Conservation (phyloP, 2,797 vertebrate genomes). For the Etheostoma nigrum region DNA sequence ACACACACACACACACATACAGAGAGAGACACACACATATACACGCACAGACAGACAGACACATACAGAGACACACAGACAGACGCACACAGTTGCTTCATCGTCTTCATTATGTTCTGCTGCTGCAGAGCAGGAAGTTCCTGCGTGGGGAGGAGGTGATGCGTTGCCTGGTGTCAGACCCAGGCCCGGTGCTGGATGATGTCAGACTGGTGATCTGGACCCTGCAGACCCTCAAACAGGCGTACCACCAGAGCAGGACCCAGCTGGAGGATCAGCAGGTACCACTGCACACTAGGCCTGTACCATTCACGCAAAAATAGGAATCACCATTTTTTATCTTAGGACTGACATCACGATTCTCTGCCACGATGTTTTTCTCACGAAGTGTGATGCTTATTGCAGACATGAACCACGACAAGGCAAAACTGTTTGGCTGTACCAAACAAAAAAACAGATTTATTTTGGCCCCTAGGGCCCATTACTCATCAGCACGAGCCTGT, state of each 20-base stretch:
- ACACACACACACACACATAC: background rate
- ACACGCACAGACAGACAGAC: background rate
- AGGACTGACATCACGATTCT: too few species aligned
- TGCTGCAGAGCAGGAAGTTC: constrained; percentile 77
- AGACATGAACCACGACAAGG: too few species aligned
- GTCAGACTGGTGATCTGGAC: constrained; percentile 70
- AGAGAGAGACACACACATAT: background rate
- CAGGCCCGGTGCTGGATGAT: constrained; percentile 58
- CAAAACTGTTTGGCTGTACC: too few species aligned
- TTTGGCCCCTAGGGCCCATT: too few species aligned
- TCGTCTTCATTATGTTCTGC: background rate
- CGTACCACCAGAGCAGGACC: constrained; percentile 51
- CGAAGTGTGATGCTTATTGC: too few species aligned
- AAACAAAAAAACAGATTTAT: too few species aligned
- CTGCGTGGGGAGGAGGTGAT: constrained; percentile 82
- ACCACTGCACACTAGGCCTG: background rate
- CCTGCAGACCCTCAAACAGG: constrained; percentile 72
- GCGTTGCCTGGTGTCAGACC: constrained; percentile 80
- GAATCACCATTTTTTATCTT: too few species aligned
- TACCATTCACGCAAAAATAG: too few species aligned
- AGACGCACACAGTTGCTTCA: background rate
- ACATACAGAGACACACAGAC: background rate
- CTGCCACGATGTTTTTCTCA: too few species aligned
- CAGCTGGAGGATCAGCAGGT: constrained; percentile 28
- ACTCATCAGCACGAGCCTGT: too few species aligned